Evolutionary conservation across 2,888 invertebrate species (phyloP).

Genomic region (Urechis unicinctus): DNA sequence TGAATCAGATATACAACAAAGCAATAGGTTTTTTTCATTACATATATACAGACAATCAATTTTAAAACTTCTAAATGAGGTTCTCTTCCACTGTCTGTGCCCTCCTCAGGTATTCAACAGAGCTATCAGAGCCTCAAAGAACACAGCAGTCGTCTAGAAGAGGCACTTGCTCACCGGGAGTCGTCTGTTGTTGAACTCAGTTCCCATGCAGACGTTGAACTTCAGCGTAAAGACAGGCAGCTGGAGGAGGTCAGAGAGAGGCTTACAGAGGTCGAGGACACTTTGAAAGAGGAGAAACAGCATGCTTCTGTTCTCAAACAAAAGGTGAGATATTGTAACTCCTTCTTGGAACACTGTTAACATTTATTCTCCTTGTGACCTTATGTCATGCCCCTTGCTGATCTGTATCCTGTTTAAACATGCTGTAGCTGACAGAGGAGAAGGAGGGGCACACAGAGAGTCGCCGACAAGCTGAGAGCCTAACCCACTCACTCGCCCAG

Average conservation of each 20-base stretch:
- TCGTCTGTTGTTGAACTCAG: constrained; percentile 39
- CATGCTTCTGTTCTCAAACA: no score
- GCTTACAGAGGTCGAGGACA: constrained; percentile 35
- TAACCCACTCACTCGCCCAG: constrained; percentile 33
- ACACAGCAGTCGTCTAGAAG: constrained; percentile 44
- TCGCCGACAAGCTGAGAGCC: constrained; percentile 30
- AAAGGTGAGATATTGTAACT: no score
- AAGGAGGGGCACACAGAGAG: constrained; percentile 24
- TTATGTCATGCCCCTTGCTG: no score
- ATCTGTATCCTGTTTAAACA: no score
- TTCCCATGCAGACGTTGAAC: constrained; percentile 30
- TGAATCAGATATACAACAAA: no score
- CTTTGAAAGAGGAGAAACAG: constrained; percentile 42
- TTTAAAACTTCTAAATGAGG: no score
- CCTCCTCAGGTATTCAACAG: constrained; percentile 38
- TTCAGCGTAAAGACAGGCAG: constrained; percentile 11
- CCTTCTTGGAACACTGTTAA: no score
- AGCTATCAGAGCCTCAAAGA: constrained; percentile 43
- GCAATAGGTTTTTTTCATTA: no score
- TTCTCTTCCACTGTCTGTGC: no score
- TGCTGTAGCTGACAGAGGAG: constrained; percentile 24
- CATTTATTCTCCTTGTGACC: no score
- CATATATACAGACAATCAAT: no score
- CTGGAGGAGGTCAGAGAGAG: constrained; percentile 25
- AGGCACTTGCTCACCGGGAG: constrained; percentile 42